Percentiles rank a stretch among this genome's conserved stretches.
Evolutionary conservation across 1,140 invertebrate species (phyloP).

Genomic region (Drosophila melanica): DNA sequence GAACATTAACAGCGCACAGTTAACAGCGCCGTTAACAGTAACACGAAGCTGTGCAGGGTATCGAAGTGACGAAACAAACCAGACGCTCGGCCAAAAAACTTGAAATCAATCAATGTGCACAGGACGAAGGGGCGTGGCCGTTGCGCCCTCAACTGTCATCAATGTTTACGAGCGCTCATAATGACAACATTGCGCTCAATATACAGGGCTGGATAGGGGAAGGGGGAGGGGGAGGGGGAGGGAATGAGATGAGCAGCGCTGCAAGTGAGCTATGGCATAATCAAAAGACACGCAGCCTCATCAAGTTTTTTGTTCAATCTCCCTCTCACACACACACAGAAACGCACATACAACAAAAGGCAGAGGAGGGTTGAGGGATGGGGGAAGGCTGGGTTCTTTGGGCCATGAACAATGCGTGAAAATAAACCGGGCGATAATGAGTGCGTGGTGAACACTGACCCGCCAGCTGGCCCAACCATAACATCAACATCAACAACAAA

Average conservation of each 20-base stretch:
- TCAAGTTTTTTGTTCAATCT: conserved; percentile 57
- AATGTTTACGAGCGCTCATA: conserved; percentile 78
- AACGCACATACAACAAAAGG: conserved; percentile 1
- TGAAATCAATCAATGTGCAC: conserved; percentile 64
- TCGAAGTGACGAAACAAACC: conserved; percentile 9
- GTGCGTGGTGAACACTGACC: conserved; percentile 63
- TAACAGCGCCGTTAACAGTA: conserved; percentile 21
- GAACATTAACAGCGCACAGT: neutral
- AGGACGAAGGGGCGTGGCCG: conserved; percentile 13
- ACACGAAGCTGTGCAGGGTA: conserved; percentile 4
- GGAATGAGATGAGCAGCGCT: conserved; percentile 16
- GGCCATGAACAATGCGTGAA: conserved; percentile 65
- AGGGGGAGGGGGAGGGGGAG: neutral
- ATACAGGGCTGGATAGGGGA: neutral
- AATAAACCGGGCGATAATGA: conserved; percentile 73
- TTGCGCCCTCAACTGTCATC: conserved; percentile 66
- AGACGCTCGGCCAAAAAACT: conserved; percentile 21
- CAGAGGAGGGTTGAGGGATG: neutral
- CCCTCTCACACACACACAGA: neutral
- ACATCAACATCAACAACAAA: conserved; percentile 12
- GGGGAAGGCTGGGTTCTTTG: neutral
- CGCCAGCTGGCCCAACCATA: conserved; percentile 44
- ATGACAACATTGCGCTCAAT: conserved; percentile 56
- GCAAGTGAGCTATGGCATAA: conserved; percentile 64
- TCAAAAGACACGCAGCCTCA: conserved; percentile 76